phyloP scores from a whole-genome alignment of 2,113 vertebrate species.

The Nerophis ophidion region DNA sequence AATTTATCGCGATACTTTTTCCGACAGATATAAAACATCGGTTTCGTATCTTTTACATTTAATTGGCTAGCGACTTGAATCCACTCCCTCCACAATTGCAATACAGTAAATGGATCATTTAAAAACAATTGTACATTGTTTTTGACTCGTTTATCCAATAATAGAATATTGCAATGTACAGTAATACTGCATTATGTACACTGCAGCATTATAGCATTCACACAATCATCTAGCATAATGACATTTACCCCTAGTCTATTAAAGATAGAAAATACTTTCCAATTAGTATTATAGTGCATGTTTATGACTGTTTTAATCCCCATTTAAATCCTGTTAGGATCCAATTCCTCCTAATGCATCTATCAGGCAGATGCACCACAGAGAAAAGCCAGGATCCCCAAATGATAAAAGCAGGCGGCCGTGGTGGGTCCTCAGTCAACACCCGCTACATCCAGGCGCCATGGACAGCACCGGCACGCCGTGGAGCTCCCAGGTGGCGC shows the following conservation, averaged over 20 bases:
- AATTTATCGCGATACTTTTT: too few species aligned
- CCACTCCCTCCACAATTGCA: too few species aligned
- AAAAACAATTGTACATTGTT: too few species aligned
- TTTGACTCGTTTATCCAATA: too few species aligned
- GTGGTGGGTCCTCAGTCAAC: constrained; percentile 3
- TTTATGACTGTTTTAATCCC: constrained; percentile 39
- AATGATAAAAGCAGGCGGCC: constrained; percentile 28
- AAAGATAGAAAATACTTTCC: constrained; percentile 14
- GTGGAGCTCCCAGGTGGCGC: constrained; percentile 21
- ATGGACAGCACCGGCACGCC: constrained; percentile 47
- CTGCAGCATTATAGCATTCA: too few species aligned
- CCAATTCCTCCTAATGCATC: constrained; percentile 52
- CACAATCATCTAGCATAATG: too few species aligned
- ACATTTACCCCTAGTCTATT: not conserved
- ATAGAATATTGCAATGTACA: too few species aligned
- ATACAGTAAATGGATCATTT: too few species aligned
- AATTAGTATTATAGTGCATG: constrained; percentile 44
- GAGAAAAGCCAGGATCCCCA: constrained; percentile 31
- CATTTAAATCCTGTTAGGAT: constrained; percentile 47
- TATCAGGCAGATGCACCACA: constrained; percentile 46
- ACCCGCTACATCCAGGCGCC: constrained; percentile 11
- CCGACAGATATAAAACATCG: too few species aligned
- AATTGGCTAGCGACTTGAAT: too few species aligned
- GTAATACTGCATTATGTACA: too few species aligned
- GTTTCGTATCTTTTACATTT: too few species aligned